These are phyloP conservation scores for Meda fulgida DNA, from an alignment of 2,797 vertebrate genomes.

Conservation along the genomic window DNA sequence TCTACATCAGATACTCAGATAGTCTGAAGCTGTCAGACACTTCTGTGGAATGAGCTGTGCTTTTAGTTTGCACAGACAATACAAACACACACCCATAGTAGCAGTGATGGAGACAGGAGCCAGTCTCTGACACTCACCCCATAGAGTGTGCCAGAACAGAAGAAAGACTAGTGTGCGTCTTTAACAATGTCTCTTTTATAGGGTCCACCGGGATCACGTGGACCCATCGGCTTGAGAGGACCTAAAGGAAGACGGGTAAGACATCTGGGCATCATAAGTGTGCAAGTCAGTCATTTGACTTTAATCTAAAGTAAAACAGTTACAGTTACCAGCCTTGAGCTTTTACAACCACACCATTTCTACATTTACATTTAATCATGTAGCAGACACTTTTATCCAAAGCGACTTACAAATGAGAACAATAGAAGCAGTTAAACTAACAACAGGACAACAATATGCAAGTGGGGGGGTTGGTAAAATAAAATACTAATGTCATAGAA, in stretches of 20 bases:
- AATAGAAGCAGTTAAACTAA: too few species aligned
- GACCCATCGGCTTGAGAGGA: conserved; percentile 86
- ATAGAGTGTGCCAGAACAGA: neutral
- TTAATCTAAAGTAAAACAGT: conserved; percentile 10
- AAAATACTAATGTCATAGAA: too few species aligned
- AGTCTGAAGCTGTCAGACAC: conserved; percentile 22
- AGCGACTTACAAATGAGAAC: too few species aligned
- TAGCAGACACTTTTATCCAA: too few species aligned
- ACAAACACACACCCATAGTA: conserved; percentile 72
- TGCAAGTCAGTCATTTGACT: neutral
- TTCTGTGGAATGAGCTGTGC: neutral
- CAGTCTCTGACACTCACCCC: neutral
- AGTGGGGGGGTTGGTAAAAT: too few species aligned
- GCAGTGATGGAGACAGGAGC: conserved; percentile 7
- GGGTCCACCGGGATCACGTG: conserved; percentile 86
- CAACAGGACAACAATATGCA: too few species aligned
- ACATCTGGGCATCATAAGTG: conserved; percentile 19
- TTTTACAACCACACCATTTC: neutral
- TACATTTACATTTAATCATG: neutral
- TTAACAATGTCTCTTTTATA: conserved; percentile 78
- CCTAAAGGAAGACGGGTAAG: conserved; percentile 91
- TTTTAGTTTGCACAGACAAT: conserved; percentile 57
- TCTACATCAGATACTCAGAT: conserved; percentile 50
- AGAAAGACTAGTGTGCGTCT: neutral
- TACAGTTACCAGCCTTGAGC: neutral